A percentile compares a stretch with the other conserved stretches of the same genome.
These are phyloP conservation scores for Todiramphus chloris DNA, from an alignment of 2,113 vertebrate genomes.

Conservation along the genomic window DNA sequence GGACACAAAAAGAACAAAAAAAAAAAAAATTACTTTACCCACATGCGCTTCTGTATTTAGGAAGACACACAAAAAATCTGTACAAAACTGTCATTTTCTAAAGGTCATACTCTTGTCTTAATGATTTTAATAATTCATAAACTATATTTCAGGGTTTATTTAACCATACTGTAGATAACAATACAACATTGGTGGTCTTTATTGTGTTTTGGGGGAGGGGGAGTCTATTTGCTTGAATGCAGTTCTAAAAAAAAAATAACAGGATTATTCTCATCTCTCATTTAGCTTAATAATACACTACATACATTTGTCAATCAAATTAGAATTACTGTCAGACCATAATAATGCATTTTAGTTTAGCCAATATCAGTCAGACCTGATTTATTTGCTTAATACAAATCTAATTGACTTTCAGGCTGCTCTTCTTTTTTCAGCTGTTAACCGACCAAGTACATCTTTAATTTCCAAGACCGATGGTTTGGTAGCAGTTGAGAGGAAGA, in stretches of 20 bases:
- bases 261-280: conserved; percentile 71
- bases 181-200: conserved; percentile 22
- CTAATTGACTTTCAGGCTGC: conserved; percentile 82
- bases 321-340: conserved; percentile 78
- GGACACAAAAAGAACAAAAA: background rate
- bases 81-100: conserved; percentile 8
- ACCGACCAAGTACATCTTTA: conserved; percentile 81
- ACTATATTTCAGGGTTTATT: background rate
- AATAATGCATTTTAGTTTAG: conserved; percentile 79
- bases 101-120: background rate
- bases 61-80: background rate
- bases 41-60: background rate
- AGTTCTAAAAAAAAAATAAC: conserved; percentile 53
- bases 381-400: conserved; percentile 85
- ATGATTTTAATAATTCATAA: conserved; percentile 4
- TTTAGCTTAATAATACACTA: conserved; percentile 75
- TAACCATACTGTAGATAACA: background rate
- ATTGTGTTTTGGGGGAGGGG: background rate
- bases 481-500: conserved; percentile 74
- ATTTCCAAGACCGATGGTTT: conserved; percentile 80
- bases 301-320: conserved; percentile 81
- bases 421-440: conserved; percentile 78
- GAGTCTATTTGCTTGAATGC: conserved; percentile 34
- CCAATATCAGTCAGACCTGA: conserved; percentile 81
- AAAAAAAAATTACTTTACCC: background rate